Evolutionary conservation across 2,113 vertebrate genomes (phyloP), one percentile per base, ranked within the genome.

Genomic region (Takifugu bimaculatus): DNA sequence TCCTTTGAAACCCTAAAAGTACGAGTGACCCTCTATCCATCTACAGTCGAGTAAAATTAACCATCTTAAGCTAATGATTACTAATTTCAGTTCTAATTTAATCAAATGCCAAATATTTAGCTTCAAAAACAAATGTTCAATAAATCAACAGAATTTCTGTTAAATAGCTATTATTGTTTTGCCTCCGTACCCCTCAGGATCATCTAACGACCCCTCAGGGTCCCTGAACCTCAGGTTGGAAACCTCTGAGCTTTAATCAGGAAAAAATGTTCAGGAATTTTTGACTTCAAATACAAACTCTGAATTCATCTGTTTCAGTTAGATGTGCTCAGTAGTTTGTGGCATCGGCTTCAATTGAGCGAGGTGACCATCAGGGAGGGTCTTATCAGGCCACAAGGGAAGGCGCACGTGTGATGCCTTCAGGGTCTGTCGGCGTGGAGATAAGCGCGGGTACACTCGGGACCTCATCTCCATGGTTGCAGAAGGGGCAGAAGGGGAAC

Each of bases 321-420:
- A 20, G 15, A 20, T 5, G 48, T 50, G 48, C 20, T 15, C 15
- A 7, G n/a, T 2, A 2, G 14, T 7, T 20, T 25, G 14, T 25
- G 48, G 15, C 14, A 4, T 20, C 14, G 12, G 44, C 50, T 52
- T 25, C 26, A 20, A 20, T 20, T 20, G 20, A 25, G 20, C 4
- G 14, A n/a, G 47, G 2, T 43, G n/a, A 51, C 25, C 2, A 26
- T 27, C 57, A 57, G 77, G 74, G 78, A 65, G 75, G 68, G 69
- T 84, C 75, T 81, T 77, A 84, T 84, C 78, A 72, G 64, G 26
- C 20, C 0, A 2, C 9, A 45, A 50, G 48, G 60, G 44, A 55
- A 59, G 54, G 54, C 53, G 64, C 47, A 20, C 26, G 12, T 0
- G 1, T 48, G 65, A 77, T 2, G 15, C 63, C 78, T 65, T 63